These are phyloP conservation scores for Tapera naevia DNA, from an alignment of 2,797 vertebrate genomes.

Conservation along the genomic window DNA sequence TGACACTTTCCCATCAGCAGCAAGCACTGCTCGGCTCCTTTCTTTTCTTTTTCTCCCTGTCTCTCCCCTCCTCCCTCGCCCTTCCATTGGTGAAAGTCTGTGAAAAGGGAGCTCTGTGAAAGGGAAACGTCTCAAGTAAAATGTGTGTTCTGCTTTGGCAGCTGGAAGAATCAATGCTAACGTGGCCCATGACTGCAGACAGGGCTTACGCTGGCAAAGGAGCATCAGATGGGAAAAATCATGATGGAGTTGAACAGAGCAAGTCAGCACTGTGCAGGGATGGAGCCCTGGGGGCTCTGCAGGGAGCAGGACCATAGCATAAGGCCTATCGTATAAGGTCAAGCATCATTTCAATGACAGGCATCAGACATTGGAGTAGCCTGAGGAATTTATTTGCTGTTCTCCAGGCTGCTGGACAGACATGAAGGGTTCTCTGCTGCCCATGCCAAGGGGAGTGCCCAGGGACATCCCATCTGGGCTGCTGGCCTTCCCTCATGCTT, in stretches of 20 bases:
- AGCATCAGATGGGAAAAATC: not conserved
- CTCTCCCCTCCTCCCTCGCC: not conserved
- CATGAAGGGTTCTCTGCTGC: not conserved
- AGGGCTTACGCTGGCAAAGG: not conserved
- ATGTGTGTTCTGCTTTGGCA: slow-evolving; percentile 9
- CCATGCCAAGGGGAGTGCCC: not conserved
- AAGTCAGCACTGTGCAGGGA: not conserved
- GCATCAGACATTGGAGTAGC: not conserved
- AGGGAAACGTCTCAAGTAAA: slow-evolving; percentile 13
- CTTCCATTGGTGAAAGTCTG: not conserved
- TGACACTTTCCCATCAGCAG: not conserved
- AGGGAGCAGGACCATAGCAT: not conserved
- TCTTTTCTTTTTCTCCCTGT: not conserved
- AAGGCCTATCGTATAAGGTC: not conserved
- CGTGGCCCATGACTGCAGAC: not conserved
- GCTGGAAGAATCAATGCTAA: slow-evolving; percentile 30
- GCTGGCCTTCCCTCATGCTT: not conserved
- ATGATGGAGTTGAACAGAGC: not conserved
- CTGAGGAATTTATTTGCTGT: not conserved
- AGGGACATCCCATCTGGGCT: not conserved
- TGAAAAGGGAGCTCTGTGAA: not conserved
- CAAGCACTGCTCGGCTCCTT: not conserved
- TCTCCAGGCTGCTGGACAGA: not conserved
- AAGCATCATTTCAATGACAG: not conserved
- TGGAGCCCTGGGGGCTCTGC: not conserved